Evolutionary conservation across 2,113 vertebrate species (phyloP), one percentile per base, ranked within the genome.

Genomic region (Cynoglossus semilaevis): DNA sequence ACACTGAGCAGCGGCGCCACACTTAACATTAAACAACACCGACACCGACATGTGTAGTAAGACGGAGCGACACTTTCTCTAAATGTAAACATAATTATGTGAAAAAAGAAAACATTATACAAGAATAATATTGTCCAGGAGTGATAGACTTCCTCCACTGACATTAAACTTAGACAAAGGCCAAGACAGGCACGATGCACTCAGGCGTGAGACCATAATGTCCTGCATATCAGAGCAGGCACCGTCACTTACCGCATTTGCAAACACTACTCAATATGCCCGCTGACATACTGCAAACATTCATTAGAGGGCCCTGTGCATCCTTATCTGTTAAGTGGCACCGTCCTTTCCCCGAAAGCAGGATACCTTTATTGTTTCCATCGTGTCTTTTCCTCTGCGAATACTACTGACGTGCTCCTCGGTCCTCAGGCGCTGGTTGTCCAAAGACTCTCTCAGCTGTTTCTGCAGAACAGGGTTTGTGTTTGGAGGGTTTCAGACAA

Each of bases 351-450:
- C 53, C 53, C 40, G 4, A 16, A 18, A 34, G 17, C 9, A 67
- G 52, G 58, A 15, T 89, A 96, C 93, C 87, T 78, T 88, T 81
- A 94, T 86, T 56, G 55, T 51, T 54, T 88, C 77, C 73, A 94
- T 89, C 67, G 87, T 77, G 58, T 92, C 88, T 80, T 90, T 81
- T 0, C 63, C 76, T 15, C 55, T 66, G 13, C 5, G 76, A 74
- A 92, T 90, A 51, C 77, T 84, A 50, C 1, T 71, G 54, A 81
- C 36, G 15, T 92, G 78, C 7, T 79, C 80, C 38, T 93, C 87
- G 70, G 79, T 80, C 74, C 73, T 85, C 40, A 67, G 73, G 41
- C 72, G 78, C 29, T 87, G 83, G 41, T 76, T 81, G 15, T 88
- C 89, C 77, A 93, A 63, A 11, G 75, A 63, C n/a, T 91, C 88